These are phyloP conservation scores for Drosophila ochracea DNA, from an alignment of 2,888 invertebrate species.

Conservation along the genomic window DNA sequence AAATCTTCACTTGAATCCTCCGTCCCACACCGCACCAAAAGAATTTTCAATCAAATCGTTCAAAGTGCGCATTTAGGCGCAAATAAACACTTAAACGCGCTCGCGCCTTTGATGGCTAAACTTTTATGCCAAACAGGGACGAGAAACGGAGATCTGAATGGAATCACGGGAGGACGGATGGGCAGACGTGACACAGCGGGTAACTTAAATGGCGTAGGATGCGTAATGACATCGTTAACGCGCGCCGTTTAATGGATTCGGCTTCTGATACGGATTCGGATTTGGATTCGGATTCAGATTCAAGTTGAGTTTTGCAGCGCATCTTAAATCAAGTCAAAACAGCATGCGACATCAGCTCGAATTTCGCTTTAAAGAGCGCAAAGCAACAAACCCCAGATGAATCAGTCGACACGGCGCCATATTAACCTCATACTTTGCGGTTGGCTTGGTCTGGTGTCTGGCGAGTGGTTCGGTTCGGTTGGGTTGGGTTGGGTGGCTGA, in stretches of 20 bases:
- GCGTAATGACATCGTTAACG: conserved; percentile 84
- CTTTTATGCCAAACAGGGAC: conserved; percentile 65
- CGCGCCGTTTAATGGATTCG: conserved; percentile 67
- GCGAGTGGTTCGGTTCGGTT: not conserved
- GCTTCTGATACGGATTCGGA: conserved; percentile 41
- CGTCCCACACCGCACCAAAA: conserved; percentile 18
- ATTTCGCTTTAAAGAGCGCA: conserved; percentile 58
- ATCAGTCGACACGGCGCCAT: conserved; percentile 24
- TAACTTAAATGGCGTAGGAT: conserved; percentile 86
- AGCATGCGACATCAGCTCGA: conserved; percentile 65
- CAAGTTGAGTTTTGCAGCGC: conserved; percentile 12
- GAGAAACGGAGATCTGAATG: conserved; percentile 54
- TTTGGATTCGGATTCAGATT: conserved; percentile 21
- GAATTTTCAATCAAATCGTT: conserved; percentile 82
- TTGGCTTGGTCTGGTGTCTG: conserved; percentile 15
- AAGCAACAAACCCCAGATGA: not conserved
- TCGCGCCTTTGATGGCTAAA: conserved; percentile 80
- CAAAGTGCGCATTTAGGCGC: conserved; percentile 82
- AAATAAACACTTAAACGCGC: conserved; percentile 82
- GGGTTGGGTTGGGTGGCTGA: conserved; percentile 8
- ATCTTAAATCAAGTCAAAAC: conserved; percentile 63
- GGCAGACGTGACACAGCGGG: conserved; percentile 27
- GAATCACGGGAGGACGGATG: conserved; percentile 85
- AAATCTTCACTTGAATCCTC: not conserved
- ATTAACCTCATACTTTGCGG: conserved; percentile 72